These are phyloP conservation scores for Propithecus perrieri DNA, from an alignment of 2,797 vertebrate genomes.

Conservation along the genomic window DNA sequence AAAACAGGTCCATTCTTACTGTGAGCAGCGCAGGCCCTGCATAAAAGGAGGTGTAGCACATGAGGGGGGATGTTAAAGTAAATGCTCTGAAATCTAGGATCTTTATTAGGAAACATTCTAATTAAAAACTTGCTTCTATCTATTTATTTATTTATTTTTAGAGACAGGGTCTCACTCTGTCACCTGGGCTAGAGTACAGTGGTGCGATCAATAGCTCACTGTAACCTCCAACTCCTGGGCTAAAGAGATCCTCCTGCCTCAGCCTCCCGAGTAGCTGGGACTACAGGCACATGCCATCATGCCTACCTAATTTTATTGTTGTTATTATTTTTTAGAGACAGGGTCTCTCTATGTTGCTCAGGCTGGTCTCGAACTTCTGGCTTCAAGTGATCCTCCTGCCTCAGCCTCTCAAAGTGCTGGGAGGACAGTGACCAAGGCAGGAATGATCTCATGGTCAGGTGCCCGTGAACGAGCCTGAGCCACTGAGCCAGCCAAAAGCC, in stretches of 20 bases:
- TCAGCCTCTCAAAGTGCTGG: neutral
- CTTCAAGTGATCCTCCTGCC: neutral
- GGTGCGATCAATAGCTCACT: neutral
- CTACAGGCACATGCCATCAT: neutral
- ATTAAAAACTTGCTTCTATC: neutral
- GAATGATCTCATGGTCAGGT: neutral
- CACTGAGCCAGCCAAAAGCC: neutral
- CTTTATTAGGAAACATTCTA: conserved; percentile 19
- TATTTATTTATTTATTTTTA: neutral
- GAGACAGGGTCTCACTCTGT: neutral
- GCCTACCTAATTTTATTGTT: neutral
- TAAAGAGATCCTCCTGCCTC: neutral
- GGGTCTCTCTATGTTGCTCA: neutral
- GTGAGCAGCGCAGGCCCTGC: neutral
- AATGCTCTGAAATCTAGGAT: neutral
- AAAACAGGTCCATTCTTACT: neutral
- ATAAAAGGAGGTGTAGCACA: neutral
- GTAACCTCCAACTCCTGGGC: neutral
- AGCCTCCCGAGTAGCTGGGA: neutral
- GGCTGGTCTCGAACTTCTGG: neutral
- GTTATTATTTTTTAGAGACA: neutral
- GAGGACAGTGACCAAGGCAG: neutral
- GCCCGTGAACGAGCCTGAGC: neutral
- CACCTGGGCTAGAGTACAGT: neutral
- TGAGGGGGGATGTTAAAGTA: neutral